Evolutionary conservation across 53 echinoderm and acorn worm genomes (phyloP), one percentile per base, ranked within the genome.

Genomic region (Actinopyga echinites): DNA sequence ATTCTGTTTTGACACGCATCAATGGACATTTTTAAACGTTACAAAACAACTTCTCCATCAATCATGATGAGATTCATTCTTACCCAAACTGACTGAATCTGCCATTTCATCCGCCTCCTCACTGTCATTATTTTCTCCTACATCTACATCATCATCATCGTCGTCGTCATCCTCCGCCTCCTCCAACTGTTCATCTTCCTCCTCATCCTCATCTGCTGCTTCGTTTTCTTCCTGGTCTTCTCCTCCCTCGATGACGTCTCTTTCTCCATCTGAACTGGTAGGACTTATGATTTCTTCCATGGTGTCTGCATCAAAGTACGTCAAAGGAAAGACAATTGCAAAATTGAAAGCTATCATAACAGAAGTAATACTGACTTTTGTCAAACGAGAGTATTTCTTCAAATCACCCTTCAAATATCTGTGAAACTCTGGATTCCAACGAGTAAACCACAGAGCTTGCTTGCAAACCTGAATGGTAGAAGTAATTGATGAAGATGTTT

Each of bases 81-180:
- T 45, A 89, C 89, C 89, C 35, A 89, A 74, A 64, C 65, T 84
- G 63, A 64, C 77, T 26, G 83, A 82, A 67, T 89, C 84, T 5
- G 89, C 83, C 83, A 89, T 84, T 66, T 89, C 75, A n/a, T 82
- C 89, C 29, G 77, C 79, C 64, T 67, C 65, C 37, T 62, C 67
- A 7, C 75, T 88, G 42, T 83, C 75, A 61, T 88, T 75, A 23
- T 83, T 83, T 10, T 58, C 87, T 0, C 82, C 74, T 38, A 38
- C 74, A 38, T 62, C 77, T 30, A 75, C 85, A 59, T 75, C 85
- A 75, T 63, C 85, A 3, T 75, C 85, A 59, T 61, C 85, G 25
- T 75, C 85, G 5, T 85, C 77, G 13, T 54, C 64, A 37, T 85
- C 75, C n/a, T 36, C 71, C 25, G 11, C 85, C 33, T 64, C 85